Conservation (phyloP, 2,888 invertebrate genomes). For the Gymnocheta viridis region DNA sequence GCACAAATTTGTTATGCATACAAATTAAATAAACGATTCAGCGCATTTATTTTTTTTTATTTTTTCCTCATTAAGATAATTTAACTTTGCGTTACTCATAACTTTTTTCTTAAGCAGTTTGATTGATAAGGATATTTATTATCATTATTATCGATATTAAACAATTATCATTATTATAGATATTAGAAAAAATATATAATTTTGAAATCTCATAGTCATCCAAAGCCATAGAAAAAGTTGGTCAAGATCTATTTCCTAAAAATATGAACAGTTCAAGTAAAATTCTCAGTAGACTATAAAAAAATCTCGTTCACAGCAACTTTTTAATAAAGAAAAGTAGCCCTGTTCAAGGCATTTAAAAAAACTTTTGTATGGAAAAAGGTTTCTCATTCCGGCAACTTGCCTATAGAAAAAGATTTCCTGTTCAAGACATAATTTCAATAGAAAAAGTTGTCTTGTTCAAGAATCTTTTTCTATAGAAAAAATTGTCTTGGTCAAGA, state of each 20-base stretch:
- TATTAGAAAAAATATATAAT: too few relatives aligned
- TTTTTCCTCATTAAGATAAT: neutral
- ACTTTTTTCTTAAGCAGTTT: neutral
- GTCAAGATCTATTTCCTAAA: too few relatives aligned
- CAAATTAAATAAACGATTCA: constrained; percentile 4
- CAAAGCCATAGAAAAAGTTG: too few relatives aligned
- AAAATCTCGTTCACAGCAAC: neutral
- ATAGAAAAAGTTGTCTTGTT: too few relatives aligned
- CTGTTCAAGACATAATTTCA: too few relatives aligned
- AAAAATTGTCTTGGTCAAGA: too few relatives aligned
- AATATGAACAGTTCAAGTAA: too few relatives aligned
- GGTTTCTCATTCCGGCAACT: neutral
- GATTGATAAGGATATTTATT: neutral
- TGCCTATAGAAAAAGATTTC: neutral
- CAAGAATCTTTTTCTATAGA: too few relatives aligned
- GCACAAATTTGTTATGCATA: neutral
- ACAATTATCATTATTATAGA: neutral
- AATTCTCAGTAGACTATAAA: too few relatives aligned
- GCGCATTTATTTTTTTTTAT: neutral
- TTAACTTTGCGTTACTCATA: neutral
- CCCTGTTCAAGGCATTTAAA: neutral
- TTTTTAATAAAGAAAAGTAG: neutral
- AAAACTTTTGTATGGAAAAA: neutral
- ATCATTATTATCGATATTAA: neutral
- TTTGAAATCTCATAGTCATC: too few relatives aligned